Evolutionary conservation across 2,797 vertebrate genomes (phyloP).

Genomic region (Sebastes nivosus): DNA sequence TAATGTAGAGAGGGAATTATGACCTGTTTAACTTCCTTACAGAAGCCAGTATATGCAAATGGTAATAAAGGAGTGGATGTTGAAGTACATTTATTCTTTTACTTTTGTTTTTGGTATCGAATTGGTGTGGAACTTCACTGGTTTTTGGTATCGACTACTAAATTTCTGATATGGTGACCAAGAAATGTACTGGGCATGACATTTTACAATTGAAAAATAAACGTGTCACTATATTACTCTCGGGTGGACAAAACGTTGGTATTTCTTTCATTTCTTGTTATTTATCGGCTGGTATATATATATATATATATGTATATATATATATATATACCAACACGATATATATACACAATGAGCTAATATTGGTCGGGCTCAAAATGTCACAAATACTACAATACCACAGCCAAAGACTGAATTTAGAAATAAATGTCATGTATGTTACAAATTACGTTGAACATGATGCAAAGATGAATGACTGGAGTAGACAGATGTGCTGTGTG

Average conservation of each 20-base stretch:
- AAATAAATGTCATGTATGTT: not conserved
- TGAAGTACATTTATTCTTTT: too few species aligned
- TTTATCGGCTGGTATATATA: not conserved
- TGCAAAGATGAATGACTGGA: not conserved
- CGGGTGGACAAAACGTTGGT: rapidly evolving
- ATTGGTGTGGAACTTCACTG: too few species aligned
- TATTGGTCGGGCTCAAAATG: rapidly evolving
- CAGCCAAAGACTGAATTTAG: not conserved
- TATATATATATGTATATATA: not conserved
- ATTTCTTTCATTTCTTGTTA: too few species aligned
- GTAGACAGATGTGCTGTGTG: not conserved
- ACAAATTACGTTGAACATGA: not conserved
- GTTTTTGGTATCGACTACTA: not conserved
- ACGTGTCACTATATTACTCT: not conserved
- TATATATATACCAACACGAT: not conserved
- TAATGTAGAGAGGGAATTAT: too few species aligned
- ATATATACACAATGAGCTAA: not conserved
- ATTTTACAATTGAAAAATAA: not conserved
- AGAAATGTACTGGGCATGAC: not conserved
- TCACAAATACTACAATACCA: not conserved
- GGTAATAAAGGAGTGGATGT: too few species aligned
- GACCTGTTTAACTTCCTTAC: too few species aligned
- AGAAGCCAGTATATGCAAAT: rapidly evolving
- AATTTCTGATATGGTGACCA: not conserved
- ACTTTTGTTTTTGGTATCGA: too few species aligned